Base-by-base conservation (phyloP, 2,888 invertebrate genomes). In the Hirudinaria manillensis region DNA sequence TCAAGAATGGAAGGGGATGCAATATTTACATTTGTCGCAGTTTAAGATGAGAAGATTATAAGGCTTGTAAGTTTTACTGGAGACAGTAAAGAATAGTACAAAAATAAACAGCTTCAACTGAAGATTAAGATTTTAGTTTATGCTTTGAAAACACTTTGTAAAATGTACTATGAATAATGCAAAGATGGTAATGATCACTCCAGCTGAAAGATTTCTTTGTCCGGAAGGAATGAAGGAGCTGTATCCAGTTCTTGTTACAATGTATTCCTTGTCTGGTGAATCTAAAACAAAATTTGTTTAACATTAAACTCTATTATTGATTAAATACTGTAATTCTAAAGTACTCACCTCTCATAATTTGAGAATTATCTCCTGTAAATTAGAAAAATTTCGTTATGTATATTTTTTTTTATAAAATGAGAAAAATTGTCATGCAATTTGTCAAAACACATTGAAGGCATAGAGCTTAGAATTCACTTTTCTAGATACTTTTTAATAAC, bases 231-330 rank as follows among this genome's bases (percentile, higher is more conserved):
- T 4, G 51, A 73, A 73, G 36, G 56, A 65, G 6, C n/a, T 65
- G 73, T 73, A 73, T 29, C 73, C 73, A 10, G 21, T 19, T n/a
- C 73, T 65, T n/a, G 73, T 65, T n/a, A 73, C 65, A 24, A 79
- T 71, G 67, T 79, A 79, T 0, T 74, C 76, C 73, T 79, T 79
- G 70, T 79, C 79, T 0, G 79, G 79, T 6, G 79, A 79, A 61
- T 79, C 79, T 78, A 66, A n/a, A 38, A 32, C 16, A 27, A 7
- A 61, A 73, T 6, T 29, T 7, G 56, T 19, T 72, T 32, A 29
- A 72, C 16, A 29, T n/a, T 3, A 45, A 51, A 71, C 16, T 6
- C 2, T n/a, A 4, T 61, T 1, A 19, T 61, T 13, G 45, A 45
- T 21, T 61, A 13, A 61, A 27, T n/a, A 27, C 10, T 16, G 10